Base-by-base conservation (phyloP, 1,140 invertebrate species). In the Drosophila gunungcola region DNA sequence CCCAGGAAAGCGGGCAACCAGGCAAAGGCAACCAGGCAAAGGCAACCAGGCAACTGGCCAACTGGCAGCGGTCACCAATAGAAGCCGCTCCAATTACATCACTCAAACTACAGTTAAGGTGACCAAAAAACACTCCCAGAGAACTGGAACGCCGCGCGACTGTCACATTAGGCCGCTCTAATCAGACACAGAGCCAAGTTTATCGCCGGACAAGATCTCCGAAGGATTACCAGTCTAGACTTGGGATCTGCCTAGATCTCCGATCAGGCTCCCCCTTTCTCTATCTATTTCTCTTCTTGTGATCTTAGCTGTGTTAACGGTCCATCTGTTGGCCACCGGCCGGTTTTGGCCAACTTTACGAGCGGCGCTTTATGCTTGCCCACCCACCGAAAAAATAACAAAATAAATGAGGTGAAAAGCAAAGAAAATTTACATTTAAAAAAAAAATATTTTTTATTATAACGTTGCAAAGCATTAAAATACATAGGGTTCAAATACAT, bases 61-160 rank as follows among this genome's bases (percentile, higher is more conserved):
- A 46, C 39, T 51, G 48, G 29, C 16, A 45, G 9, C 42, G 42
- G 25, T 27, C 25, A 56, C 52, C 36, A 57, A 69, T 73, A 70
- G 69, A 73, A 74, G 69, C 67, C 75, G 82, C 84, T 86, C 83
- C 83, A 86, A 89, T 89, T 86, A 89, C 84, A 86, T 86, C 83
- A 86, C 70, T 86, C 84, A 88, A 88, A 86, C 57, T 64, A 81
- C 78, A 85, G 82, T 86, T 74, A 80, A 73, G 55, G 57, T 55
- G 64, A 46, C 61, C 64, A 52, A 75, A 64, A 56, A 56, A 74
- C 63, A 76, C 73, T 60, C 42, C 4, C 73, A 54, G 73, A 60
- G 49, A 76, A 64, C 61, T 62, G 73, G 65, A 65, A 88, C 76
- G 76, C 65, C 83, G 80, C 79, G 86, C 75, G 80, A 38, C 83